phyloP scores from a whole-genome alignment of 2,113 vertebrate genomes.

The Cromileptes altivelis region DNA sequence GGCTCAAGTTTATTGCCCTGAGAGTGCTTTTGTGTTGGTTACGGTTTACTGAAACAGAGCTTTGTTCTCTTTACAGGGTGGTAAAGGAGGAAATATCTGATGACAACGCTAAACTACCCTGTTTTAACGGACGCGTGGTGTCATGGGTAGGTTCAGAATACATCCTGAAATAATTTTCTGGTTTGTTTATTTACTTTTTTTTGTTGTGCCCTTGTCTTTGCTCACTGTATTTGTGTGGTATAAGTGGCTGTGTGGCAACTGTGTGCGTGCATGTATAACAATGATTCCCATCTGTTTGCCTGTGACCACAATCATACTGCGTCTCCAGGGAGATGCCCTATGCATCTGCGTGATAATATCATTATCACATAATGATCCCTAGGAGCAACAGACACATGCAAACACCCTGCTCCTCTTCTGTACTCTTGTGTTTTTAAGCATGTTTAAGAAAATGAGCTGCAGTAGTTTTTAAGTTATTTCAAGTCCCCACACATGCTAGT shows the following conservation, averaged over 20 bases:
- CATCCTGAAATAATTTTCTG: constrained; percentile 6
- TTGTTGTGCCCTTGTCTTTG: constrained; percentile 15
- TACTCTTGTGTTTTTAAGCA: not conserved
- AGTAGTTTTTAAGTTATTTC: not conserved
- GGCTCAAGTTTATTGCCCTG: constrained; percentile 58
- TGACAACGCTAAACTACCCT: constrained; percentile 94
- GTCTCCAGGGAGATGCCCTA: constrained; percentile 48
- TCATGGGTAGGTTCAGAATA: constrained; percentile 92
- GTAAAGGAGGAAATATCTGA: constrained; percentile 99
- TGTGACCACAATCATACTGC: constrained; percentile 29
- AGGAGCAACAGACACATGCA: constrained; percentile 5
- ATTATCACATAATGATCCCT: constrained; percentile 60
- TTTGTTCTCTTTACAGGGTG: constrained; percentile 87
- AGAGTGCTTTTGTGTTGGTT: constrained; percentile 61
- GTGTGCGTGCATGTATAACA: constrained; percentile 40
- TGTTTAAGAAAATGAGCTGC: not conserved
- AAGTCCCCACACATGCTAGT: not conserved
- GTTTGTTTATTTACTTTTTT: constrained; percentile 18
- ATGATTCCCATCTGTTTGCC: constrained; percentile 66
- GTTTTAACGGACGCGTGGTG: constrained; percentile 98
- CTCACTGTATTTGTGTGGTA: constrained; percentile 10
- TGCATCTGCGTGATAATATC: constrained; percentile 51
- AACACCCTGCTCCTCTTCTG: not conserved
- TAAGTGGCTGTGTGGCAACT: constrained; percentile 13
- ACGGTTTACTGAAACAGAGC: constrained; percentile 65